A percentile compares a stretch with the other conserved stretches of the same genome.
Evolutionary conservation across 2,113 vertebrate species (phyloP).

Genomic region (Cervus canadensis): DNA sequence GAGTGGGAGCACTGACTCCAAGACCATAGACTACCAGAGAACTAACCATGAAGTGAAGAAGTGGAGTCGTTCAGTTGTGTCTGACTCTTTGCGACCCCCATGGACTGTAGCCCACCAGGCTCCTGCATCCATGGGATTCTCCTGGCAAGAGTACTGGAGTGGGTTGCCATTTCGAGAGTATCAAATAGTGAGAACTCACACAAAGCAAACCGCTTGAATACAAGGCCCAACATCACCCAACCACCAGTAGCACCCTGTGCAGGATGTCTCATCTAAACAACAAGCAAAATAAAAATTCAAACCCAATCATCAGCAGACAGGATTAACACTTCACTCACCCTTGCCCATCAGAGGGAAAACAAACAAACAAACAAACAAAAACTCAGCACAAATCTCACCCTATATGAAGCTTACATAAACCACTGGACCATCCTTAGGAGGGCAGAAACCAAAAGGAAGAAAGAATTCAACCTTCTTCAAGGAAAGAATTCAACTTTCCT

Average conservation of each 20-base stretch:
- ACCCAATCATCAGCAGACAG: not conserved
- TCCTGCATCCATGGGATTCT: too few relatives aligned
- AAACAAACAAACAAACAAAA: not conserved
- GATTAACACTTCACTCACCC: not conserved
- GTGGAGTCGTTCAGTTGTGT: too few relatives aligned
- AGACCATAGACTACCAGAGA: not conserved
- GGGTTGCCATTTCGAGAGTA: not conserved
- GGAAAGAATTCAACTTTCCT: not conserved
- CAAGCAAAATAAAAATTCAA: not conserved
- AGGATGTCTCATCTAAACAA: not conserved
- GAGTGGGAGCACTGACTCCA: not conserved
- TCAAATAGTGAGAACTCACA: not conserved
- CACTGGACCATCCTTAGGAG: not conserved
- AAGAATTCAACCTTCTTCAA: not conserved
- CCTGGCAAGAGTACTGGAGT: too few relatives aligned
- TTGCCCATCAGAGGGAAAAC: not conserved
- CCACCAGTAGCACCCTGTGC: not conserved
- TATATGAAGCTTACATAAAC: not conserved
- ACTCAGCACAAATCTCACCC: not conserved
- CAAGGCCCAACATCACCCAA: not conserved
- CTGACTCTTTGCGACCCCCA: too few relatives aligned
- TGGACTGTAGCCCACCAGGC: too few relatives aligned
- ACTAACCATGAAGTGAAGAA: not conserved
- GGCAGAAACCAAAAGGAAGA: not conserved
- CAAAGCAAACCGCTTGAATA: not conserved